Evolutionary conservation across 2,113 vertebrate species (phyloP).

Genomic region (Asarcornis scutulata): DNA sequence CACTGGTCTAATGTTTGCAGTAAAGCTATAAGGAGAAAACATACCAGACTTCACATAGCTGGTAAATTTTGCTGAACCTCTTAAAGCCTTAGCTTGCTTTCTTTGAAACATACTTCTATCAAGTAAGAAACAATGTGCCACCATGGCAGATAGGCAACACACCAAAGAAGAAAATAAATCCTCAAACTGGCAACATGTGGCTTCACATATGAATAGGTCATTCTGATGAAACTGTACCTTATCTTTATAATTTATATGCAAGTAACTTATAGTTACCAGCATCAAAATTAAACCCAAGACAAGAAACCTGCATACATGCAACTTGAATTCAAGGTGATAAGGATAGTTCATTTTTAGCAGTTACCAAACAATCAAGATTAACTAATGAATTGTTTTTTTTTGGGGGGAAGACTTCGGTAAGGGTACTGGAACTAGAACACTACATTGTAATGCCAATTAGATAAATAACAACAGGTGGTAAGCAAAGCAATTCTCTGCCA

Average conservation of each 20-base stretch:
- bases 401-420: not conserved
- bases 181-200: not conserved
- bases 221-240: not conserved
- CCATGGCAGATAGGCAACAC: not conserved
- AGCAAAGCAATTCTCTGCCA: not conserved
- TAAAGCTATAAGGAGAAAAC: not conserved
- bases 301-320: fast-evolving
- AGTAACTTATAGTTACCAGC: too few relatives aligned
- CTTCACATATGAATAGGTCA: not conserved
- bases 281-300: not conserved
- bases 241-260: not conserved
- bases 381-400: not conserved
- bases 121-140: not conserved
- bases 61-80: not conserved
- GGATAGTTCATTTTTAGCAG: not conserved
- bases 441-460: conserved; percentile 31
- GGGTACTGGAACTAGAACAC: not conserved
- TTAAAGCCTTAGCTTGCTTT: not conserved
- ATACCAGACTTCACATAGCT: not conserved
- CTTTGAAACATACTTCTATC: not conserved
- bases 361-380: not conserved
- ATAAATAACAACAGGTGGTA: conserved; percentile 20
- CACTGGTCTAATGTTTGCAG: not conserved
- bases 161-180: not conserved
- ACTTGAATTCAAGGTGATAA: not conserved